Percentiles rank a stretch among this genome's conserved stretches.
These are phyloP conservation scores for Ginglymostoma cirratum DNA, from an alignment of 2,113 vertebrate species.

Conservation along the genomic window DNA sequence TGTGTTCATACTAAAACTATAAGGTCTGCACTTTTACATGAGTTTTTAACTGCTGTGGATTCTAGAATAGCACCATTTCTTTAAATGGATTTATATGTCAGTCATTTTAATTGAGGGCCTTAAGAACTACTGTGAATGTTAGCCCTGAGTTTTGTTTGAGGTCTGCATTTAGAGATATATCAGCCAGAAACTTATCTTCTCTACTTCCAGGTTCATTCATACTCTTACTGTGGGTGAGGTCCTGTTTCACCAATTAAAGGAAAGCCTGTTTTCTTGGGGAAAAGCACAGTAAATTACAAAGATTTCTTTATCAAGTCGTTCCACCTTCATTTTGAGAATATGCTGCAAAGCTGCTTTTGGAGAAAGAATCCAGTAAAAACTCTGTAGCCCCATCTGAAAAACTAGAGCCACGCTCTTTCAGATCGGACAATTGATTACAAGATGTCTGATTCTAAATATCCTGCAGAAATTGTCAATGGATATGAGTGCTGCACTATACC, in stretches of 20 bases:
- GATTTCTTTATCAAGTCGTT: neutral
- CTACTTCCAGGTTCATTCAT: neutral
- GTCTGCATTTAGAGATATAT: neutral
- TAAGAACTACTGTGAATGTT: neutral
- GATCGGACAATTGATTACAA: neutral
- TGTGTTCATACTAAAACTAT: neutral
- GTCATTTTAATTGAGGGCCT: neutral
- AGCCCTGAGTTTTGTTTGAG: neutral
- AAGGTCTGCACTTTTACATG: neutral
- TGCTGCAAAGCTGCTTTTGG: neutral
- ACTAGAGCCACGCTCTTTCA: neutral
- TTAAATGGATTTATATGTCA: neutral
- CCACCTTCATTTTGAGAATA: neutral
- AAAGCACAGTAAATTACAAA: neutral
- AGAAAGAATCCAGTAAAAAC: neutral
- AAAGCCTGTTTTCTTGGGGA: neutral
- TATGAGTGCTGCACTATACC: neutral
- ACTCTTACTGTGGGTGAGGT: neutral
- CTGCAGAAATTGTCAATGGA: neutral
- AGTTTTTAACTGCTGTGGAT: neutral
- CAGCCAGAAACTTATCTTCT: neutral
- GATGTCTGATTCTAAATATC: neutral
- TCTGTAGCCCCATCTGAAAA: neutral
- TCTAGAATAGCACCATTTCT: neutral
- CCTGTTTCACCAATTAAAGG: neutral